phyloP scores from a whole-genome alignment of 2,797 vertebrate genomes.

The Chaunax sp. region DNA sequence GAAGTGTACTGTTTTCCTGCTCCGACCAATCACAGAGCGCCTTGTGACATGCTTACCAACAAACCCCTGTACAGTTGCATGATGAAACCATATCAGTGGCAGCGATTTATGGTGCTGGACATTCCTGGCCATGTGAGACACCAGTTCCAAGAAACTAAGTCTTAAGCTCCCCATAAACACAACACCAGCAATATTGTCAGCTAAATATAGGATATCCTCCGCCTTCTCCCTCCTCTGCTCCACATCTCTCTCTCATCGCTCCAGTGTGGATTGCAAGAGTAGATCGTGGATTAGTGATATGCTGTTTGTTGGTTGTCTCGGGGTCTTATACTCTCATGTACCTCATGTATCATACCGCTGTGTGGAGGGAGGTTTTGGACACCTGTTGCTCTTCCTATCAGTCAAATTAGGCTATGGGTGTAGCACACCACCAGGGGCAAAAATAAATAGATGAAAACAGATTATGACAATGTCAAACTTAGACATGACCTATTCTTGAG shows the following conservation, averaged over 20 bases:
- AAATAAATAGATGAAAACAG: neutral
- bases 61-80: conserved; percentile 84
- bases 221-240: conserved; percentile 25
- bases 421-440: neutral
- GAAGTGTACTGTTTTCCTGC: conserved; percentile 23
- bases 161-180: conserved; percentile 86
- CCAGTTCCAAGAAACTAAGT: conserved; percentile 87
- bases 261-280: conserved; percentile 59
- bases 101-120: conserved; percentile 89
- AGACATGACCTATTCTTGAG: too few relatives aligned
- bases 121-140: conserved; percentile 91
- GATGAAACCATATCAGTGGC: conserved; percentile 91
- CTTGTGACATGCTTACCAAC: conserved; percentile 77
- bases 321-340: conserved; percentile 31
- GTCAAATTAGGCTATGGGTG: neutral
- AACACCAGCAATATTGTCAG: conserved; percentile 90
- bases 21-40: conserved; percentile 43
- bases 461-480: neutral
- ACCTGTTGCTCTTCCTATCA: neutral
- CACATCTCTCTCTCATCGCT: conserved; percentile 46
- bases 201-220: conserved; percentile 87
- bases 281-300: conserved; percentile 45
- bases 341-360: neutral
- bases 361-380: conserved; percentile 10
- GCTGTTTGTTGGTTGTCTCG: conserved; percentile 54